phyloP scores from a whole-genome alignment of 2,113 vertebrate species.

The Rafetus swinhoei region DNA sequence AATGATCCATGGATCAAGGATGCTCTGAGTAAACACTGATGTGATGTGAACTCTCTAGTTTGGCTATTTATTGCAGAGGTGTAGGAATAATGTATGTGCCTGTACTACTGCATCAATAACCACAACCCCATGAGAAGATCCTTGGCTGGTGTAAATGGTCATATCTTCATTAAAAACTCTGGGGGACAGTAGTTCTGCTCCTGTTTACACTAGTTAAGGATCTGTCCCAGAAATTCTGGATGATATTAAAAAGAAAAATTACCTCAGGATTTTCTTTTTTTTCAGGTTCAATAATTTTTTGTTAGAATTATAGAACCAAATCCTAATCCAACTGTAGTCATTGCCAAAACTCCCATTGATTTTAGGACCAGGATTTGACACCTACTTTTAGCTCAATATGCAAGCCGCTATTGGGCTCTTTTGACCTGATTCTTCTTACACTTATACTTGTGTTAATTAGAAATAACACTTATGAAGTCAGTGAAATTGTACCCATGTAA shows the following conservation, averaged over 20 bases:
- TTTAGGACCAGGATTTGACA: not conserved
- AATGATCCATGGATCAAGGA: not conserved
- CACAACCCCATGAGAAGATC: not conserved
- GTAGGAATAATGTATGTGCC: rapidly evolving
- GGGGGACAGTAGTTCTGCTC: not conserved
- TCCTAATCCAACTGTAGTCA: not conserved
- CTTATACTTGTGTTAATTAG: rapidly evolving
- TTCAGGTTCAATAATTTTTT: not conserved
- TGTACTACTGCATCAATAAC: not conserved
- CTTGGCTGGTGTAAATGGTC: not conserved
- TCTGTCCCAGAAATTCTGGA: not conserved
- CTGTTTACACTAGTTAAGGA: rapidly evolving
- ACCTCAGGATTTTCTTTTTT: not conserved
- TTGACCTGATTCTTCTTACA: not conserved
- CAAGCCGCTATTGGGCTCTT: not conserved
- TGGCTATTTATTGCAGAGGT: not conserved
- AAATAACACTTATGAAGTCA: not conserved
- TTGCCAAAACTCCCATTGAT: not conserved
- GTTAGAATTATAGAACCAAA: not conserved
- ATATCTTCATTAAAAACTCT: rapidly evolving
- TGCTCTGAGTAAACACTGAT: not conserved
- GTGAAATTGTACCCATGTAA: not conserved
- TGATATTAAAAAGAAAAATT: not conserved
- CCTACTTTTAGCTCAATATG: not conserved
- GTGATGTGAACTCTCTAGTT: rapidly evolving